Percentiles rank a stretch among this genome's conserved stretches.
Evolutionary conservation across 2,797 vertebrate genomes (phyloP).

Genomic region (Danio tinwini): DNA sequence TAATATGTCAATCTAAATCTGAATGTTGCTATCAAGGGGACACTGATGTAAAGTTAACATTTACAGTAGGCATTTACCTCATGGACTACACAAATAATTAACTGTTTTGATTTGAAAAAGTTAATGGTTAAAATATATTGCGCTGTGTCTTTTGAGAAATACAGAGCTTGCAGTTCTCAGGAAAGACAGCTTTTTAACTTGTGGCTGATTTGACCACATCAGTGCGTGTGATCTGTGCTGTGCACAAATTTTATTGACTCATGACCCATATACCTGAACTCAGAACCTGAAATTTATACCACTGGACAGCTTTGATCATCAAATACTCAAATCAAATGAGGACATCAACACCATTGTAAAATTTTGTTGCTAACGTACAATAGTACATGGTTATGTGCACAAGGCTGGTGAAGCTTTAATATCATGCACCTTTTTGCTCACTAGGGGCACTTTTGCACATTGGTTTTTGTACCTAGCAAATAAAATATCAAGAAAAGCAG

Average conservation of each 20-base stretch:
- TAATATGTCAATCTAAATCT: background rate
- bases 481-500: background rate
- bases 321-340: background rate
- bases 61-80: background rate
- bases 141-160: background rate
- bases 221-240: background rate
- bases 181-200: background rate
- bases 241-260: constrained; percentile 5
- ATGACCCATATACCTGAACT: constrained; percentile 14
- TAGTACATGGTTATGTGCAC: background rate
- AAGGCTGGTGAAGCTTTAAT: background rate
- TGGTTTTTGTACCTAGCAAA: background rate
- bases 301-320: background rate
- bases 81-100: background rate
- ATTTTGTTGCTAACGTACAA: background rate
- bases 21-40: too few relatives aligned
- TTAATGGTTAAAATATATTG: background rate
- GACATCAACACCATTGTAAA: background rate
- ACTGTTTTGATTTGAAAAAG: background rate
- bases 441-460: background rate
- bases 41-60: background rate
- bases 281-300: background rate
- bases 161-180: background rate
- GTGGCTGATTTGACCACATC: constrained; percentile 5
- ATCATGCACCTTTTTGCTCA: background rate